Conservation (phyloP, 2,888 invertebrate genomes). For the Lithophane semibrunnea region DNA sequence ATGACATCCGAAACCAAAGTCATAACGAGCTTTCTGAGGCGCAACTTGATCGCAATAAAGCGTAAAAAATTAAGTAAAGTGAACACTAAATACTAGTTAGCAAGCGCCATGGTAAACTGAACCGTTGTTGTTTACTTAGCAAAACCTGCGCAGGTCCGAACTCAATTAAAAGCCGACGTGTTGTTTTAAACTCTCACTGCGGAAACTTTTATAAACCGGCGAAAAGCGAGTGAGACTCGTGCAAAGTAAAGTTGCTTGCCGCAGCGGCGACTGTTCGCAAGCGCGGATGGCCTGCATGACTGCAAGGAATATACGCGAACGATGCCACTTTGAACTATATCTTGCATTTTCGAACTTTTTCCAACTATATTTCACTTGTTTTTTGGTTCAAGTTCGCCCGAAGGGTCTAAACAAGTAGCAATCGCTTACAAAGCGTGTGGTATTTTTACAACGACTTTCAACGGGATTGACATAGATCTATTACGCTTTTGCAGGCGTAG, state of each 20-base stretch:
- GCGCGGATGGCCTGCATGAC: not conserved
- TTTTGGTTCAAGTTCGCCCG: no score
- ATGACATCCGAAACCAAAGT: no score
- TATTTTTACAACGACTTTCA: no score
- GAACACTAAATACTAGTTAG: not conserved
- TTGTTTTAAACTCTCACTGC: not conserved
- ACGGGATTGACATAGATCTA: no score
- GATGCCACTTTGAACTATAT: not conserved
- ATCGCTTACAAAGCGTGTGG: no score
- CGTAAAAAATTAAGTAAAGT: not conserved
- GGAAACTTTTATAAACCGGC: not conserved
- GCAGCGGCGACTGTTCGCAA: not conserved
- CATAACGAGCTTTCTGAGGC: not conserved
- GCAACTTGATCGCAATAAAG: not conserved
- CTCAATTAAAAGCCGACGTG: constrained; percentile 7
- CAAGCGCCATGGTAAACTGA: not conserved
- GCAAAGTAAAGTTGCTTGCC: not conserved
- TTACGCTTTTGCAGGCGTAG: no score
- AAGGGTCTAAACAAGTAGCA: no score
- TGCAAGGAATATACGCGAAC: not conserved
- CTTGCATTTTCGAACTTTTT: not conserved
- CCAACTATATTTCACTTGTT: no score
- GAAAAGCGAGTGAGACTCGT: not conserved
- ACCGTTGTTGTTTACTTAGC: not conserved
- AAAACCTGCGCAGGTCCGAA: not conserved